phyloP scores from a whole-genome alignment of 1,140 invertebrate genomes.

The Drosophila tani region DNA sequence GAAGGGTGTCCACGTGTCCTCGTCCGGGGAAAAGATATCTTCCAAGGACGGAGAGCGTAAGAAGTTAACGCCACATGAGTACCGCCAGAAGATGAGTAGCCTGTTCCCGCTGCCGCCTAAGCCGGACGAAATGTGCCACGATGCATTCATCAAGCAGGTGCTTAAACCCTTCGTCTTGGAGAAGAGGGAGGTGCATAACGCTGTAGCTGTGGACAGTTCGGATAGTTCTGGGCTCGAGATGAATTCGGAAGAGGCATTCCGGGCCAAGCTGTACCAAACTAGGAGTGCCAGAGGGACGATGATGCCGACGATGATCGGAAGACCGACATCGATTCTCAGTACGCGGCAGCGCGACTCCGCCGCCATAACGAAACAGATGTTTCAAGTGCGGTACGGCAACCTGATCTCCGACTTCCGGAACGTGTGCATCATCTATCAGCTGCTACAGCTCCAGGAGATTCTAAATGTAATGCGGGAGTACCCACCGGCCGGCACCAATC shows the following conservation, averaged over 20 bases:
- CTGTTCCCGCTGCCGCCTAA: slow-evolving; percentile 25
- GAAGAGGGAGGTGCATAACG: background rate
- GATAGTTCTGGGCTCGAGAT: no score
- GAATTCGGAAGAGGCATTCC: slow-evolving; percentile 5
- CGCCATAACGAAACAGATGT: slow-evolving; percentile 5
- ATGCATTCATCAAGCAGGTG: slow-evolving; percentile 10
- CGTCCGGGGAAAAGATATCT: no score
- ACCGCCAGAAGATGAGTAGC: slow-evolving; percentile 12
- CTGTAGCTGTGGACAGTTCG: background rate
- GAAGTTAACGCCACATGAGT: background rate
- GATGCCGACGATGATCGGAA: no score
- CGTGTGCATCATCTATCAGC: slow-evolving; percentile 33
- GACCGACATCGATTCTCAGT: background rate
- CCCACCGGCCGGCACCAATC: slow-evolving; percentile 23
- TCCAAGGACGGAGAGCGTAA: background rate
- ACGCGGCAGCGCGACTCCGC: slow-evolving; percentile 7
- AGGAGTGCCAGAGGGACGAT: no score
- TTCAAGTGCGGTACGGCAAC: slow-evolving; percentile 37
- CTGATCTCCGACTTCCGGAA: slow-evolving; percentile 18
- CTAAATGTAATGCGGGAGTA: slow-evolving; percentile 16
- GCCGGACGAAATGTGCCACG: slow-evolving; percentile 13
- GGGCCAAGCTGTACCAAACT: slow-evolving; percentile 20
- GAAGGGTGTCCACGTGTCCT: no score
- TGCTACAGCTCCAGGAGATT: slow-evolving; percentile 39
- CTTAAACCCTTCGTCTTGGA: slow-evolving; percentile 10